Conservation (phyloP, 2,113 vertebrate species). For the Bolborhynchus lineola region DNA sequence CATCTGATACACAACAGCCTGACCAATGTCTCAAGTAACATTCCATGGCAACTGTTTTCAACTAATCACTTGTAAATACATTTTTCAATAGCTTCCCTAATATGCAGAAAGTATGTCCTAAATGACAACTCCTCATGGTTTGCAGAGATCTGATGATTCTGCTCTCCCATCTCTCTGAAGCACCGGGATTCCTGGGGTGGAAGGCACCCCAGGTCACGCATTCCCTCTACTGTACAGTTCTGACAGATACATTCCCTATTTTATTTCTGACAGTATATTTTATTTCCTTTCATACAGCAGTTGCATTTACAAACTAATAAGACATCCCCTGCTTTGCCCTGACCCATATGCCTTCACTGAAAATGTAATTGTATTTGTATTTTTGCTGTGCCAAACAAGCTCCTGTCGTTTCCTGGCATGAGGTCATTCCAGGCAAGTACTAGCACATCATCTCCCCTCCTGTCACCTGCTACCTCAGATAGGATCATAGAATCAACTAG, state of each 20-base stretch:
- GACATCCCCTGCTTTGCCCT: not conserved
- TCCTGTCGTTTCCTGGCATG: not conserved
- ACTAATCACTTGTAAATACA: not conserved
- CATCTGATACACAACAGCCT: not conserved
- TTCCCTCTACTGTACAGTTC: not conserved
- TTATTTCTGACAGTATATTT: not conserved
- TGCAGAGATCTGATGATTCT: not conserved
- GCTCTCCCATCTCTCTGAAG: not conserved
- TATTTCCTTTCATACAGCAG: not conserved
- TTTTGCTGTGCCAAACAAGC: not conserved
- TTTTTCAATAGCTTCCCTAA: not conserved
- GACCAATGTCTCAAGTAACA: not conserved
- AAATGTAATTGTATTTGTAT: not conserved
- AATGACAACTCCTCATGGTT: not conserved
- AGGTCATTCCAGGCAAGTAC: slow-evolving; percentile 16
- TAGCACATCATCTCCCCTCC: not conserved
- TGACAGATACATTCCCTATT: not conserved
- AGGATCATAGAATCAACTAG: not conserved
- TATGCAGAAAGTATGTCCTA: not conserved
- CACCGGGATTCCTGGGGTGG: not conserved
- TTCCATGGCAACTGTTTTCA: not conserved
- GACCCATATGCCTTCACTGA: not conserved
- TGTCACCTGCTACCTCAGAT: not conserved
- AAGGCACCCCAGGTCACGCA: not conserved
- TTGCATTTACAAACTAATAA: not conserved